Conservation (phyloP, 2,888 invertebrate species). For the Netelia melanura region DNA sequence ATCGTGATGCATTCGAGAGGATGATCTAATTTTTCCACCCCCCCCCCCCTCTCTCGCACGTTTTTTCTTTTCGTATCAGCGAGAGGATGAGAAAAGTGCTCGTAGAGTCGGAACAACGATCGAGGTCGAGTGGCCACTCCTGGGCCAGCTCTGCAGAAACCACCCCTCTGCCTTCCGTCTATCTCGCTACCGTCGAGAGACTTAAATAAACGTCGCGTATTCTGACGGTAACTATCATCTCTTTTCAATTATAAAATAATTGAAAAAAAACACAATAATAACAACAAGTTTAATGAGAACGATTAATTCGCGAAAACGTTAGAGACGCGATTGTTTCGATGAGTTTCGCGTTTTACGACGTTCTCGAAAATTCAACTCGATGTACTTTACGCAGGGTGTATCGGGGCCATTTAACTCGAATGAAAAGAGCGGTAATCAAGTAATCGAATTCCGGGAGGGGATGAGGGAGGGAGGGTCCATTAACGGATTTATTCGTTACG, state of each 20-base stretch:
- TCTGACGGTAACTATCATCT: conserved; percentile 30
- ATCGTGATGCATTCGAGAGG: background rate
- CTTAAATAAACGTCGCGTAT: conserved; percentile 66
- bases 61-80: conserved; percentile 9
- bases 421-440: background rate
- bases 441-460: background rate
- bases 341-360: too few relatives aligned
- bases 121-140: conserved; percentile 71
- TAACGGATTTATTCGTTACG: background rate
- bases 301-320: background rate
- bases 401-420: too few relatives aligned
- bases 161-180: conserved; percentile 28
- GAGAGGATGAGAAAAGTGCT: conserved; percentile 41
- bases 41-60: too few relatives aligned
- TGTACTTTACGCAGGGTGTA: background rate
- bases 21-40: background rate
- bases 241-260: conserved; percentile 3
- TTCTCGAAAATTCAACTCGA: background rate
- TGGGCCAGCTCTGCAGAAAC: conserved; percentile 48
- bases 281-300: background rate
- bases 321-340: background rate
- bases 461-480: background rate
- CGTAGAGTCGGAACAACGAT: conserved; percentile 42
- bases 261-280: background rate
- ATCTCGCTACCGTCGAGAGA: conserved; percentile 46